Base-by-base conservation (phyloP, 2,113 vertebrate genomes). In the Mustelus asterias region DNA sequence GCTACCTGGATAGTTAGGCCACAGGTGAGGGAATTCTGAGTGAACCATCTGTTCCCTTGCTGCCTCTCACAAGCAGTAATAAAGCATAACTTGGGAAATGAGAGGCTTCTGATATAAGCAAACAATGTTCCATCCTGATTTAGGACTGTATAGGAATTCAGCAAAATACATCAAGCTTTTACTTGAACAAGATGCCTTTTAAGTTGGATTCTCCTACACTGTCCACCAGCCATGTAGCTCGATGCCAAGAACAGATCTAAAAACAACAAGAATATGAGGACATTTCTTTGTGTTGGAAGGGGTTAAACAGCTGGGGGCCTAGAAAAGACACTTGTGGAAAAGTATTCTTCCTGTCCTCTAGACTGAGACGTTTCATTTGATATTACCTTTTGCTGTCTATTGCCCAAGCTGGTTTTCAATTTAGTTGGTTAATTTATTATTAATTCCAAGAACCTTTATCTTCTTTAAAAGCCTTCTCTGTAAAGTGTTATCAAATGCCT, bases 361-460 rank as follows among this genome's bases (percentile, higher is more conserved):
- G 48, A 88, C 85, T 11, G 20, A 88, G 48, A 54, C 20, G 24
- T 88, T 88, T 54, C 20, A 88, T 88, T 86, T 88, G 9, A 88
- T 83, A 83, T 83, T 41, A 5, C 37, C 37, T 83, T 83, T 41
- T 83, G 37, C 80, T 44, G 80, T 44, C 37, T 83, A 44, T 83
- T 83, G 37, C 80, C 80, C 80, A 83, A 83, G 80, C 37, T 41
- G 37, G 80, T 83, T 83, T 83, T 83, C 80, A 83, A 83, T 83
- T 44, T 83, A 83, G 80, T 83, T 83, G 37, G 2, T 88, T 88
- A 88, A 54, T 26, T 88, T 88, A 48, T 88, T 24, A 88, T 54
- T 54, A 54, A 54, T 48, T 88, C 48, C 20, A 88, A 54, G 85
- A 88, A 54, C 41, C 85, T 54, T 88, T 88, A 54, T 88, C 48